These are phyloP conservation scores for Onychomys torridus DNA, from an alignment of 2,797 vertebrate genomes.

Conservation along the genomic window DNA sequence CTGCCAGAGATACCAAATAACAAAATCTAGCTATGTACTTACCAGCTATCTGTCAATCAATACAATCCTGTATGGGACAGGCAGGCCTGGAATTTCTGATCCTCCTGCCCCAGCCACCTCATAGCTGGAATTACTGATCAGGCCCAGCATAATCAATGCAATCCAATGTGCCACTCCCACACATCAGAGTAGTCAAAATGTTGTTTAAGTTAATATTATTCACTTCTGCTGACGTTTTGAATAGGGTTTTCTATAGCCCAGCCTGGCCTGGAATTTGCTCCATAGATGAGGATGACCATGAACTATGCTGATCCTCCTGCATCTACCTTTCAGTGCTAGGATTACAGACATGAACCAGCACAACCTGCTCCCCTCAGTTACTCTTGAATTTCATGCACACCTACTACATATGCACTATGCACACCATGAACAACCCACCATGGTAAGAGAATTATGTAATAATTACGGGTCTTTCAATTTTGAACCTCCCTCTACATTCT, in stretches of 20 bases:
- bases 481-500: slow-evolving; percentile 28
- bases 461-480: not conserved
- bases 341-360: not conserved
- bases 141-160: not conserved
- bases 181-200: slow-evolving; percentile 29
- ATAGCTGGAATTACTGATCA: not conserved
- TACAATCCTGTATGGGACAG: not conserved
- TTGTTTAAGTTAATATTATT: slow-evolving; percentile 46
- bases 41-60: not conserved
- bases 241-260: not conserved
- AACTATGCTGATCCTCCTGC: not conserved
- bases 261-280: not conserved
- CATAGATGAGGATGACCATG: not conserved
- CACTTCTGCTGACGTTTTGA: not conserved
- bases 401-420: not conserved
- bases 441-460: not conserved
- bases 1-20: slow-evolving; percentile 13
- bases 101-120: not conserved
- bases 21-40: not conserved
- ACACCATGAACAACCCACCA: slow-evolving; percentile 33
- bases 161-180: not conserved
- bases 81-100: not conserved
- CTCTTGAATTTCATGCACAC: slow-evolving; percentile 24
- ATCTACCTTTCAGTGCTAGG: not conserved
- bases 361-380: not conserved